Evolutionary conservation across 2,888 invertebrate genomes (phyloP).

Genomic region (Lepeophtheirus nordmannii): DNA sequence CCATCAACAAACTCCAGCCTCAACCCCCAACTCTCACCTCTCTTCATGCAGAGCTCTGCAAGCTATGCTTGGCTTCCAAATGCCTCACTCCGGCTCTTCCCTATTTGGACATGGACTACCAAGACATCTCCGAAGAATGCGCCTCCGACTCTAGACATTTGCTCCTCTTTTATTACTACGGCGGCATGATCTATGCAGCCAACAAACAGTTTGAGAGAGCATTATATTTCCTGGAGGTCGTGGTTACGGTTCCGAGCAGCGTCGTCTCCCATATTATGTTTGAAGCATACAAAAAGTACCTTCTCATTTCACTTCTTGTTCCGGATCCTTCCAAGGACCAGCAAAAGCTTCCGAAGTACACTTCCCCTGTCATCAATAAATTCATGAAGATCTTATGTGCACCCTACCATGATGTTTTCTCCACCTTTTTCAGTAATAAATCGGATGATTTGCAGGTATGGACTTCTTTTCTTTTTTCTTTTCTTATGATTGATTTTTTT

Average conservation of each 20-base stretch:
- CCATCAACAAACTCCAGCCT: slow-evolving; percentile 41
- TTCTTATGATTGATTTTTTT: slow-evolving; percentile 41
- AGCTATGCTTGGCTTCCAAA: slow-evolving; percentile 74
- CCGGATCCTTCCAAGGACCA: slow-evolving; percentile 43
- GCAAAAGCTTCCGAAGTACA: slow-evolving; percentile 56
- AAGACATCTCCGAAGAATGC: slow-evolving; percentile 6
- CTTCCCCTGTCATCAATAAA: slow-evolving; percentile 68
- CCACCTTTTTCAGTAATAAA: slow-evolving; percentile 59
- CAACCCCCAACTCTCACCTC: slow-evolving; percentile 49
- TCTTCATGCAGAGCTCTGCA: slow-evolving; percentile 82
- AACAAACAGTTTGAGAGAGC: slow-evolving; percentile 83
- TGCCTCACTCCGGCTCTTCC: slow-evolving; percentile 78
- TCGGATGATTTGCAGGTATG: slow-evolving; percentile 61
- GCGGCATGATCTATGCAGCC: slow-evolving; percentile 90
- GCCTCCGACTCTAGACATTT: slow-evolving; percentile 21
- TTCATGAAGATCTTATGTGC: slow-evolving; percentile 69
- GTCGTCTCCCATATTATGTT: slow-evolving; percentile 93
- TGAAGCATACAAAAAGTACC: slow-evolving; percentile 91
- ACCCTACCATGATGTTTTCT: slow-evolving; percentile 72
- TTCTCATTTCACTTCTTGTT: slow-evolving; percentile 73
- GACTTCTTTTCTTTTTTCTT: slow-evolving; percentile 30
- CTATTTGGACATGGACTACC: slow-evolving; percentile 47
- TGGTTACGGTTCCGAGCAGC: slow-evolving; percentile 81
- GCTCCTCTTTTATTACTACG: slow-evolving; percentile 51
- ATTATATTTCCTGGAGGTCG: slow-evolving; percentile 87